phyloP scores from a whole-genome alignment of 2,113 vertebrate genomes.

The Ariopsis seemanni region DNA sequence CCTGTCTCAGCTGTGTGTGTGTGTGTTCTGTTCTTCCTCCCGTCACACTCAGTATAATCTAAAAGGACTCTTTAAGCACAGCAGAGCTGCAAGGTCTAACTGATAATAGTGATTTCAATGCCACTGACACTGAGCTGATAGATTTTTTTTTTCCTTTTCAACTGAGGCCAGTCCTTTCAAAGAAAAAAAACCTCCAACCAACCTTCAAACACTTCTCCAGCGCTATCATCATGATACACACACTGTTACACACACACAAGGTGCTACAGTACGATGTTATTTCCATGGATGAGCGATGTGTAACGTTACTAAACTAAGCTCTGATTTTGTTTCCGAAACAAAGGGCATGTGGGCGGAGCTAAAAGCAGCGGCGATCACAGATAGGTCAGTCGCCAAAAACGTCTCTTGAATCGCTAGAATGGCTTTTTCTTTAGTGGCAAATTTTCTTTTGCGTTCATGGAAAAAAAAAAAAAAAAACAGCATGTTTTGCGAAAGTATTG shows the following conservation, averaged over 20 bases:
- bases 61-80: conserved; percentile 39
- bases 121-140: conserved; percentile 44
- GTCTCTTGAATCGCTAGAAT: not conserved
- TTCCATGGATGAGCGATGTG: not conserved
- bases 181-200: conserved; percentile 7
- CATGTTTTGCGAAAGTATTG: not conserved
- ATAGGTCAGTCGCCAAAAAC: not conserved
- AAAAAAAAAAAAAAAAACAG: too few species aligned
- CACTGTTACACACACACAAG: not conserved
- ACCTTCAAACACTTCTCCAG: conserved; percentile 27
- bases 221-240: not conserved
- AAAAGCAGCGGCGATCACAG: not conserved
- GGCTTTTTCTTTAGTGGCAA: too few species aligned
- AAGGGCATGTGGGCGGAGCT: not conserved
- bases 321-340: not conserved
- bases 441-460: too few species aligned
- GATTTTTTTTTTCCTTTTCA: conserved; percentile 10
- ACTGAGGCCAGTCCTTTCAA: not conserved
- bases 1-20: conserved; percentile 40
- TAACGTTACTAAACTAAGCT: not conserved
- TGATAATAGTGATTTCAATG: conserved; percentile 52
- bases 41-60: conserved; percentile 32
- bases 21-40: conserved; percentile 21
- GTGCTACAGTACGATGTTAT: not conserved
- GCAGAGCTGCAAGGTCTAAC: conserved; percentile 36